Base-by-base conservation (phyloP, 2,888 invertebrate genomes). In the Caenorhabditis panamensis region DNA sequence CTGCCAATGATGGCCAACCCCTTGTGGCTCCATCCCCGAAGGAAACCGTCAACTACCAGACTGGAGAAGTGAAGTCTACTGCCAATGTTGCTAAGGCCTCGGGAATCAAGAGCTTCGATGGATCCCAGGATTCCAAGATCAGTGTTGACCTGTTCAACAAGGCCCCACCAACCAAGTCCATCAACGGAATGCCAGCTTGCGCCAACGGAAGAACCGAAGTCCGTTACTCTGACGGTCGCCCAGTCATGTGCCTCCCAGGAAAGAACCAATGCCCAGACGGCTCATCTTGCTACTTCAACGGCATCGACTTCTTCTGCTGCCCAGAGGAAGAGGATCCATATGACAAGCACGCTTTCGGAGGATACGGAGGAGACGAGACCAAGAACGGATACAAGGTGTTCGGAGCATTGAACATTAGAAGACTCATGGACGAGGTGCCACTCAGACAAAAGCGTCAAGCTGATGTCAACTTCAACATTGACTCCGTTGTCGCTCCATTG, bases 201-300 rank as follows among this genome's bases (percentile, higher is more conserved):
- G 89, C 90, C 49, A 90, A 90, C 51, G 88, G 88, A 37, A 66
- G 84, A 13, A 84, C 83, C 53, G 89, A 88, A 37, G 72, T 87
- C 31, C 36, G 73, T 11, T 85, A 87, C 64, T 61, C 78, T 16
- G 83, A 83, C 41, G 86, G 87, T 31, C 73, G 87, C 8, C 88
- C 90, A 36, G 88, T 91, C 5, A 86, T 89, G 88, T 91, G 91
- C 54, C 80, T 91, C 20, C 91, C 91, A 49, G 91, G 91, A 66
- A 86, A 87, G 79, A 86, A 90, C 44, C 82, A 90, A 63, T 90
- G 90, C 44, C 90, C 90, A 44, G 85, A 87, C 41, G 82, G 85
- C 56, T 86, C 89, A 2, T 88, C 88, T 16, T 90, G 90, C 83
- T 90, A 87, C 79, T 90, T 90, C 89, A 90, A 90, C 82, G 90